These are phyloP conservation scores for Trichosurus vulpecula DNA, from an alignment of 2,797 vertebrate species.

Conservation along the genomic window DNA sequence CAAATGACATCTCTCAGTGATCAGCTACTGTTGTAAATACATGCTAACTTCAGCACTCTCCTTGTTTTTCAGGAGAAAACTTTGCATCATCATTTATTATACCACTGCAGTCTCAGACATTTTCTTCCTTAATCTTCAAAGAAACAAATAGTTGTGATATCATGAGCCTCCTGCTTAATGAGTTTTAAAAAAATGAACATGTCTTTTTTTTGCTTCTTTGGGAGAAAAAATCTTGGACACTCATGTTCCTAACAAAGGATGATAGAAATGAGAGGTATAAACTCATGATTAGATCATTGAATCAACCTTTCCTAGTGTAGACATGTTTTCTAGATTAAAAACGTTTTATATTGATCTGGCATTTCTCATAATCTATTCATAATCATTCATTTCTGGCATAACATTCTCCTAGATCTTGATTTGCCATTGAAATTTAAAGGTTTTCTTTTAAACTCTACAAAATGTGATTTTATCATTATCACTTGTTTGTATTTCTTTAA, in stretches of 20 bases:
- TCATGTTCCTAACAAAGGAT: not conserved
- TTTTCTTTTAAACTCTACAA: not conserved
- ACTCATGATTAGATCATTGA: not conserved
- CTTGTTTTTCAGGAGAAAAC: not conserved
- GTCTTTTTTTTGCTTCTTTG: not conserved
- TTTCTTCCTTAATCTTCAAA: not conserved
- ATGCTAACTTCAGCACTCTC: not conserved
- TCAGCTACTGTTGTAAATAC: slow-evolving; percentile 42
- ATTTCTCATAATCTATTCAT: not conserved
- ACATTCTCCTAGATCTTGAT: not conserved
- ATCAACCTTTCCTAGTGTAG: not conserved
- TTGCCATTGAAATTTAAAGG: not conserved
- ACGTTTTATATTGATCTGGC: not conserved
- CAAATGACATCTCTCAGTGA: slow-evolving; percentile 60
- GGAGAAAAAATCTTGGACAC: not conserved
- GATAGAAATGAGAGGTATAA: not conserved
- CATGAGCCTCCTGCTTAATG: not conserved
- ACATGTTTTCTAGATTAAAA: not conserved
- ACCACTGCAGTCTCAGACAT: not conserved
- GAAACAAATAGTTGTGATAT: slow-evolving; percentile 27
- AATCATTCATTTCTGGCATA: not conserved
- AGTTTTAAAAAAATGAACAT: not conserved
- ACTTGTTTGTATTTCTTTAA: not conserved
- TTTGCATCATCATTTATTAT: not conserved
- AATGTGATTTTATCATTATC: not conserved